phyloP scores from a whole-genome alignment of 2,797 vertebrate species.

The Amblyraja radiata region DNA sequence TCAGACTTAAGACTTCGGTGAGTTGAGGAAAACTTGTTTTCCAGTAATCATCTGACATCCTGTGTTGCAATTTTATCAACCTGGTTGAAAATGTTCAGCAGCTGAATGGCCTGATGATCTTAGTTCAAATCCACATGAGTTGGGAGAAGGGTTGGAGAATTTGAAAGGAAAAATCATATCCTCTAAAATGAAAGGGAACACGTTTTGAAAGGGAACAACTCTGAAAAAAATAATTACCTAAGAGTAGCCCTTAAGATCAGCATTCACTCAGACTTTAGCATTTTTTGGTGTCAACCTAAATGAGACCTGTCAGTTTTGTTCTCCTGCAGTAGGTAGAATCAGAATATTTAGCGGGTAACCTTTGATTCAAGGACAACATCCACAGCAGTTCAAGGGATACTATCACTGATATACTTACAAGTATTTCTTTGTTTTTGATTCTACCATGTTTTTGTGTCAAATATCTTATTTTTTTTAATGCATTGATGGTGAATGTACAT shows the following conservation, averaged over 20 bases:
- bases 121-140: not conserved
- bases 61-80: not conserved
- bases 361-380: not conserved
- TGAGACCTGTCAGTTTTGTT: not conserved
- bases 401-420: not conserved
- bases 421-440: not conserved
- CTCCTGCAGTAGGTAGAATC: not conserved
- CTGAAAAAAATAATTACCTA: not conserved
- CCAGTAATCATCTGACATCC: not conserved
- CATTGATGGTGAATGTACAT: not conserved
- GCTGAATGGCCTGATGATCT: not conserved
- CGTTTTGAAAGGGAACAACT: not conserved
- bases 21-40: not conserved
- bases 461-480: not conserved
- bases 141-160: not conserved
- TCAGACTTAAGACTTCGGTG: not conserved
- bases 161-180: not conserved
- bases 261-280: not conserved
- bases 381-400: not conserved
- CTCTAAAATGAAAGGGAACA: not conserved
- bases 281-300: not conserved
- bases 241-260: not conserved
- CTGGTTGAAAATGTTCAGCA: not conserved
- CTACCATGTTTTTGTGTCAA: not conserved
- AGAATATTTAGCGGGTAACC: not conserved